These are phyloP conservation scores for Lipophrys pholis DNA, from an alignment of 2,113 vertebrate genomes.

Conservation along the genomic window DNA sequence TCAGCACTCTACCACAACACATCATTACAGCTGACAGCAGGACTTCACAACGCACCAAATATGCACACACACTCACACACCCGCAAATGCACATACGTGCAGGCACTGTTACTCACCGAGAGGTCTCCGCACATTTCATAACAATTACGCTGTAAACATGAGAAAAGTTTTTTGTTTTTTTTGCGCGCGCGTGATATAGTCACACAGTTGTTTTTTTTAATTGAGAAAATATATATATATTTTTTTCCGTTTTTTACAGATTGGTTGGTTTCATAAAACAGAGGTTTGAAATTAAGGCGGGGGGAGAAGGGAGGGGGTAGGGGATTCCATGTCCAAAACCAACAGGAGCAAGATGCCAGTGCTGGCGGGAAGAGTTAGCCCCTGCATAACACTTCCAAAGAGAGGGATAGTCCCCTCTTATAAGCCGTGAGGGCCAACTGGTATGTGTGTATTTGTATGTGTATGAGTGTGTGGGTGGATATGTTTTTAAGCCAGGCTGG, in stretches of 20 bases:
- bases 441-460: conserved; percentile 37
- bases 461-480: conserved; percentile 56
- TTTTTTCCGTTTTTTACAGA: conserved; percentile 38
- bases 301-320: background rate
- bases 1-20: conserved; percentile 75
- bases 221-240: background rate
- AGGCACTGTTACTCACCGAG: conserved; percentile 30
- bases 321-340: conserved; percentile 60
- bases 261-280: conserved; percentile 53
- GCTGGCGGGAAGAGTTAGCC: conserved; percentile 72
- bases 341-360: conserved; percentile 67
- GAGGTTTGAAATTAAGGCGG: conserved; percentile 40
- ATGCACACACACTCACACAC: conserved; percentile 22
- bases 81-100: conserved; percentile 10
- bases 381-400: conserved; percentile 76
- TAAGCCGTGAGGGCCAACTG: conserved; percentile 60
- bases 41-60: conserved; percentile 62
- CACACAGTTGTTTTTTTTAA: conserved; percentile 19
- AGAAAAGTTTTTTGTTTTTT: conserved; percentile 55
- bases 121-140: conserved; percentile 38
- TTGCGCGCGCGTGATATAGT: conserved; percentile 15
- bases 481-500: conserved; percentile 55
- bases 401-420: conserved; percentile 70
- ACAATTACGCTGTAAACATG: conserved; percentile 23
- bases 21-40: conserved; percentile 80